Evolutionary conservation across 2,113 vertebrate species (phyloP).

Genomic region (Shinisaurus crocodilurus): DNA sequence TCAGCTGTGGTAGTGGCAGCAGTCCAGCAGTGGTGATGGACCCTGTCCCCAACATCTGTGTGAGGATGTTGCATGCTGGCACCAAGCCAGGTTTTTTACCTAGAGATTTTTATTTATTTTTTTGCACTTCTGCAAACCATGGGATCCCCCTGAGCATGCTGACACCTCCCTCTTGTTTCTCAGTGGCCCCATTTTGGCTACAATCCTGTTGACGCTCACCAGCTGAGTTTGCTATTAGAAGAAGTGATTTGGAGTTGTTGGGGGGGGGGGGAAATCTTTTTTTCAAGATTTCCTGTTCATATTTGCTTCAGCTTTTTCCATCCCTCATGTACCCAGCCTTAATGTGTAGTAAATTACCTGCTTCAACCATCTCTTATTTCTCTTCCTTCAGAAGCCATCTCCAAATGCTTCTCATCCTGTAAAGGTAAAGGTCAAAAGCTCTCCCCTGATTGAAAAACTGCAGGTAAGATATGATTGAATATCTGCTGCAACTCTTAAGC

Average conservation of each 20-base stretch:
- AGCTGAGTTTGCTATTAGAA: background rate
- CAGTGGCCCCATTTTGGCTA: background rate
- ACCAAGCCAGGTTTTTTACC: background rate
- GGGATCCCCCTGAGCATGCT: background rate
- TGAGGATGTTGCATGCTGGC: background rate
- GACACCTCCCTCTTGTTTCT: background rate
- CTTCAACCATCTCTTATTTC: slow-evolving; percentile 6
- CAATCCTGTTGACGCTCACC: background rate
- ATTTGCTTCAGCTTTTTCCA: background rate
- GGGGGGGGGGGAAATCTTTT: too few species aligned
- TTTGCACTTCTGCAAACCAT: background rate
- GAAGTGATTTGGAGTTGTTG: too few species aligned
- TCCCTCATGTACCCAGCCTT: slow-evolving; percentile 14
- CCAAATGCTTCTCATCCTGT: slow-evolving; percentile 66
- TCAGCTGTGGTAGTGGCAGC: background rate
- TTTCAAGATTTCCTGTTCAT: background rate
- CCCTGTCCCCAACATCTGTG: background rate
- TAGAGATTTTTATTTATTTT: background rate
- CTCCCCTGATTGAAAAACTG: slow-evolving; percentile 83
- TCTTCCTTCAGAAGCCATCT: slow-evolving; percentile 73
- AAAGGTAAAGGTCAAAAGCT: slow-evolving; percentile 83
- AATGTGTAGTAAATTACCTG: background rate
- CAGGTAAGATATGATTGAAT: slow-evolving; percentile 72
- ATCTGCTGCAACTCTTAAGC: background rate
- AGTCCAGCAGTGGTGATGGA: background rate